phyloP scores from a whole-genome alignment of 2,113 vertebrate species.

The Oceanodroma tethys region DNA sequence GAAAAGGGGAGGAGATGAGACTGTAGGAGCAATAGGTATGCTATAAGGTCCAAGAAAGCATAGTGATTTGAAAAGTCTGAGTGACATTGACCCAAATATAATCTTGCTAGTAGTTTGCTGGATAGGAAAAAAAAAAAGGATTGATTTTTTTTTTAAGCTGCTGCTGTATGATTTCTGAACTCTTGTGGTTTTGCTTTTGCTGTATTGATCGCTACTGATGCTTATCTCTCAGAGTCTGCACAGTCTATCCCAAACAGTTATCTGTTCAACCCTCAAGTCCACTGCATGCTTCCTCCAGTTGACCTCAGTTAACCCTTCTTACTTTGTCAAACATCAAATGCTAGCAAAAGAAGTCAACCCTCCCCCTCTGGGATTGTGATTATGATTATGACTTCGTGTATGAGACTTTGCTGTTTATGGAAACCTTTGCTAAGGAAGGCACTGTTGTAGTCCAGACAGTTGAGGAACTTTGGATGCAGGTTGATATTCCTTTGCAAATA shows the following conservation, averaged over 20 bases:
- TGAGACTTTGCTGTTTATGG: background rate
- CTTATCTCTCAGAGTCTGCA: conserved; percentile 2
- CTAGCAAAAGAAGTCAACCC: background rate
- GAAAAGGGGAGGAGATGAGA: background rate
- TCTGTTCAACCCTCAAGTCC: background rate
- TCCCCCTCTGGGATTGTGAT: background rate
- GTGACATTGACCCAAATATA: conserved; percentile 49
- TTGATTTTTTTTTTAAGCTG: conserved; percentile 5
- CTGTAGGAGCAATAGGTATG: background rate
- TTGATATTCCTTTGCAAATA: background rate
- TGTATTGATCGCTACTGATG: conserved; percentile 51
- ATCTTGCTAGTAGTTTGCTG: conserved; percentile 18
- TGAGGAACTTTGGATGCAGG: background rate
- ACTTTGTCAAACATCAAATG: background rate
- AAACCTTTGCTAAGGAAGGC: background rate
- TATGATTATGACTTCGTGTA: background rate
- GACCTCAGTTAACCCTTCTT: conserved; percentile 19
- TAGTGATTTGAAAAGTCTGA: conserved; percentile 28
- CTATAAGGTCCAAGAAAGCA: background rate
- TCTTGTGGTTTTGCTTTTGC: conserved; percentile 40
- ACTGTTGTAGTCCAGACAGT: background rate
- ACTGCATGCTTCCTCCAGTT: background rate
- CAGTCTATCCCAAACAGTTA: conserved; percentile 4
- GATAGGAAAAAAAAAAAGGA: background rate
- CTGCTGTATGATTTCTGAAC: conserved; percentile 52